Evolutionary conservation across 2,888 invertebrate genomes (phyloP), one percentile per base, ranked within the genome.

Genomic region (Saturnia pavonia): DNA sequence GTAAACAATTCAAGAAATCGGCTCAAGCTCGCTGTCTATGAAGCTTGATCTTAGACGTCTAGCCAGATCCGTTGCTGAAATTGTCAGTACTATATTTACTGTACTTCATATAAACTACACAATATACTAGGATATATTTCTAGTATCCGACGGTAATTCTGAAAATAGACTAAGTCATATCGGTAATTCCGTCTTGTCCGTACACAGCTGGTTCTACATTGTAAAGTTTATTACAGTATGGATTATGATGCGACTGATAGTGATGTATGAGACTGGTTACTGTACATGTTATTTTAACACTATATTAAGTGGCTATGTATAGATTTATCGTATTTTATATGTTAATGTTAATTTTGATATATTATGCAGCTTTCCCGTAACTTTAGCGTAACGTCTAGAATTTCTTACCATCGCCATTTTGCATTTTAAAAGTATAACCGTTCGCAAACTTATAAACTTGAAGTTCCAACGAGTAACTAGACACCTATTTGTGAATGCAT

Each of bases 361-460:
- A 60, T 14, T 60, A 60, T 27, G 57, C 25, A 60, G 57, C 57
- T 60, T 25, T 14, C 19, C 9, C 14, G 6, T 60, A 60, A 60
- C 14, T 60, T 60, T 60, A 16, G 25, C 27, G 22, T 27, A 19
- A 11, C 40, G n/a, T n/a, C 65, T 66, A 12, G 42, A 65, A 51
- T 67, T 66, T 67, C 54, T 40, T 11, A 54, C 25, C 54, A 66
- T 51, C 75, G 72, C 72, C 74, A 75, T 83, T 85, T 85, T 85
- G 80, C 81, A 85, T 85, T 82, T 84, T 79, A 80, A 83, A 85
- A 83, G 81, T 81, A 80, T 78, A 70, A 67, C 76, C 77, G 77
- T 77, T 78, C 78, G 74, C 69, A 76, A 75, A 80, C 72, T 84
- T 80, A 76, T 72, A 60, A 81, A 79, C 76, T 81, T 80, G 71